Percentiles rank a stretch among this genome's conserved stretches.
Conservation (phyloP, 30 jellyfish, hydroid and myxozoan species). For the Aurelia aurita region DNA sequence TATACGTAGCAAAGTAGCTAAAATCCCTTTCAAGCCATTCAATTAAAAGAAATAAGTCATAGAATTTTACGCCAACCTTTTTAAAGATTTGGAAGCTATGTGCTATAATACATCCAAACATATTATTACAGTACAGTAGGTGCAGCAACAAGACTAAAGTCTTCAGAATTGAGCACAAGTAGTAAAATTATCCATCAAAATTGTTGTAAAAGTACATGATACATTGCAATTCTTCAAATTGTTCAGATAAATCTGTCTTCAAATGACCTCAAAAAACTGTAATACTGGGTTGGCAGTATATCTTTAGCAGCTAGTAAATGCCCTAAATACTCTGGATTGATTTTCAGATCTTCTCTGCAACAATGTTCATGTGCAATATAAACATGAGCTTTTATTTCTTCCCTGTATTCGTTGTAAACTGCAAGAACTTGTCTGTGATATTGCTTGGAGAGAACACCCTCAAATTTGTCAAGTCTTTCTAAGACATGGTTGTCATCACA, state of each 20-base stretch:
- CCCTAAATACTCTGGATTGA: constrained; percentile 57
- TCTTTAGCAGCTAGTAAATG: constrained; percentile 80
- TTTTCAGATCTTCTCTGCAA: constrained; percentile 28
- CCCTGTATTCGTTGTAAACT: constrained; percentile 41
- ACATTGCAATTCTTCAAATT: not conserved
- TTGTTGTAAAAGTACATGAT: too few species aligned
- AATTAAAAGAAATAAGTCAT: too few species aligned
- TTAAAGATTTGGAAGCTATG: too few species aligned
- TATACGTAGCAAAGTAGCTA: too few species aligned
- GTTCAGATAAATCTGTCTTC: not conserved
- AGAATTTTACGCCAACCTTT: too few species aligned
- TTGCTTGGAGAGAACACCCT: constrained; percentile 72
- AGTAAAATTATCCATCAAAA: too few species aligned
- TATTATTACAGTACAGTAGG: too few species aligned
- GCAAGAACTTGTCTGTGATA: constrained; percentile 41
- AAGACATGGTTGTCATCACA: constrained; percentile 47
- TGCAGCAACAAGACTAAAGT: too few species aligned
- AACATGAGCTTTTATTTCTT: constrained; percentile 31
- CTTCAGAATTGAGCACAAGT: too few species aligned
- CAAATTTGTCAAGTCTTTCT: constrained; percentile 70
- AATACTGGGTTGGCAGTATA: constrained; percentile 71
- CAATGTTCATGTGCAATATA: constrained; percentile 59
- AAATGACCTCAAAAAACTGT: constrained; percentile 59
- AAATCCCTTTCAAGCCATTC: too few species aligned
- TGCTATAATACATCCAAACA: too few species aligned